Percentiles rank a stretch among this genome's conserved stretches.
Conservation (phyloP, 2,797 vertebrate genomes). For the Cichlasoma orientale region DNA sequence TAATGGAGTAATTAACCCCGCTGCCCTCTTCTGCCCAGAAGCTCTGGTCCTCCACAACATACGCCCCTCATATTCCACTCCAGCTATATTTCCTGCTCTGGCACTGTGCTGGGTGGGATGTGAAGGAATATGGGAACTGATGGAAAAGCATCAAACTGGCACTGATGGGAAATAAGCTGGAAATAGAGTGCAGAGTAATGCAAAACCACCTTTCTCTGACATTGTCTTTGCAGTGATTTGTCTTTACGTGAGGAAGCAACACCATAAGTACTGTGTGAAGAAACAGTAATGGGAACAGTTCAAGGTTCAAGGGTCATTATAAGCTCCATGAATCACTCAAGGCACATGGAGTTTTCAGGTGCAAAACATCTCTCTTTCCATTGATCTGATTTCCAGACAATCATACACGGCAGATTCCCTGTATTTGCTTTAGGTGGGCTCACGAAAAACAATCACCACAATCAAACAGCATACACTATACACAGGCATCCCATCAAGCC, state of each 20-base stretch:
- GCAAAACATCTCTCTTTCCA: constrained; percentile 63
- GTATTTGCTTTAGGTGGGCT: constrained; percentile 77
- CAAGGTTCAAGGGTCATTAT: constrained; percentile 64
- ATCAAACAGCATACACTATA: constrained; percentile 77
- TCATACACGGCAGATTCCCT: constrained; percentile 77
- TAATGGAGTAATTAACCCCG: constrained; percentile 99
- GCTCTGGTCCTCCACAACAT: constrained; percentile 34
- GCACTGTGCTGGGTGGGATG: constrained; percentile 43
- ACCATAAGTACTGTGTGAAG: constrained; percentile 21
- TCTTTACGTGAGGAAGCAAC: constrained; percentile 43
- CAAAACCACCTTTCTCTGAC: constrained; percentile 32
- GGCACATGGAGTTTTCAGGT: constrained; percentile 58
- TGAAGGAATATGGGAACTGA: constrained; percentile 27
- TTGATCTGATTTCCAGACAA: constrained; percentile 80
- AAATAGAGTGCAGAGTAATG: constrained; percentile 25
- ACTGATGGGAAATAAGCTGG: constrained; percentile 31
- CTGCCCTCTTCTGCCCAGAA: constrained; percentile 77
- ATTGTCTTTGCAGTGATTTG: constrained; percentile 39
- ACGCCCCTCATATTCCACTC: constrained; percentile 30
- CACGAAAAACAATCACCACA: constrained; percentile 79
- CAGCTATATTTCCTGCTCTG: constrained; percentile 20
- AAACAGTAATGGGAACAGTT: constrained; percentile 61
- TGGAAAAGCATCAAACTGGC: constrained; percentile 34
- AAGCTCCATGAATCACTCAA: constrained; percentile 38
- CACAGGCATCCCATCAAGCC: constrained; percentile 70